Evolutionary conservation across 2,888 invertebrate species (phyloP).

Genomic region (Nymphalis polychloros): DNA sequence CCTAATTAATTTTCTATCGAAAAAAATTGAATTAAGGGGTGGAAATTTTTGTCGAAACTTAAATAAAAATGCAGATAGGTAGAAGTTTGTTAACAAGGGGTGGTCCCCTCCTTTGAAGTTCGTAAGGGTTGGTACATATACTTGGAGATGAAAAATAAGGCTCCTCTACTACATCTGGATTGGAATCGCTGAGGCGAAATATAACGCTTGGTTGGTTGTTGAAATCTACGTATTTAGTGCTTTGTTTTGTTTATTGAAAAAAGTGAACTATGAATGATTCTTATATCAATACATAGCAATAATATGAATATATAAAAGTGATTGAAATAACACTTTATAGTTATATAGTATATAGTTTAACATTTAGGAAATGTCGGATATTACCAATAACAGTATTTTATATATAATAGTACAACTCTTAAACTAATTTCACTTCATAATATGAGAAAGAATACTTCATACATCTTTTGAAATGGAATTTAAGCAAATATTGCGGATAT

Average conservation of each 20-base stretch:
- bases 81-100: slow-evolving; percentile 65
- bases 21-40: slow-evolving; percentile 70
- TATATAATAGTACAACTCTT: too few species aligned
- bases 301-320: too few species aligned
- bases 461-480: too few species aligned
- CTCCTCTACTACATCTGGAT: slow-evolving; percentile 58
- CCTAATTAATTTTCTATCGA: slow-evolving; percentile 60
- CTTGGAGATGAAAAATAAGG: slow-evolving; percentile 61
- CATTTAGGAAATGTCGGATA: too few species aligned
- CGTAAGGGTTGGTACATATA: slow-evolving; percentile 50
- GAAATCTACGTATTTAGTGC: slow-evolving; percentile 23
- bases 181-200: slow-evolving; percentile 56
- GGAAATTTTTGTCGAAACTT: slow-evolving; percentile 74
- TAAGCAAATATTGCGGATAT: too few species aligned
- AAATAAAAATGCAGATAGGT: slow-evolving; percentile 75
- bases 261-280: too few species aligned
- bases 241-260: neutral
- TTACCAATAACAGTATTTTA: too few species aligned
- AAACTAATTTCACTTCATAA: too few species aligned
- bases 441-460: too few species aligned
- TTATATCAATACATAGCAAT: too few species aligned
- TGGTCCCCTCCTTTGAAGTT: slow-evolving; percentile 68
- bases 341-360: too few species aligned
- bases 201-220: slow-evolving; percentile 42
- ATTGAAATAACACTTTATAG: too few species aligned